These are phyloP conservation scores for Eurytoma adleriae DNA, from an alignment of 2,888 invertebrate species.

Conservation along the genomic window DNA sequence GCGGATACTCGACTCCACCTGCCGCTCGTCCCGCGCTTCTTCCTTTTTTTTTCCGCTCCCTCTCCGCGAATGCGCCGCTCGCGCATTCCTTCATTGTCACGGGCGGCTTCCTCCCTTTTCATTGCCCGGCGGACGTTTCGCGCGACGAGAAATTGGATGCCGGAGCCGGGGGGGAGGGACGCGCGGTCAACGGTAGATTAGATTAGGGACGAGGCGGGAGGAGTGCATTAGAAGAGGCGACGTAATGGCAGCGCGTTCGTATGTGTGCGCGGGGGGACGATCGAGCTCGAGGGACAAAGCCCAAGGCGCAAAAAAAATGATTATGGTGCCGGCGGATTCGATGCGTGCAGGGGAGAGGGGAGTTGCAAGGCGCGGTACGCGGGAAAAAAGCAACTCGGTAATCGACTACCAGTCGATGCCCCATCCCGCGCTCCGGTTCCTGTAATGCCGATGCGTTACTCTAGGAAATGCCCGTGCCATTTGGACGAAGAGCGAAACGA, in stretches of 20 bases:
- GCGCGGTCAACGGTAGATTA: slow-evolving; percentile 32
- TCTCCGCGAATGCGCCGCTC: slow-evolving; percentile 19
- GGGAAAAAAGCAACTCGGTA: slow-evolving; percentile 3
- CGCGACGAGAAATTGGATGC: slow-evolving; percentile 53
- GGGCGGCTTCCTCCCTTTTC: slow-evolving; percentile 17
- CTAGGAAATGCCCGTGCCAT: slow-evolving; percentile 11
- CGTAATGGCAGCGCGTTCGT: not conserved
- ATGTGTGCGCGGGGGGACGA: not conserved
- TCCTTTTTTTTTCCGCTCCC: slow-evolving; percentile 27
- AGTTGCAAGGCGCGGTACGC: not conserved
- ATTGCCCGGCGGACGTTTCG: slow-evolving; percentile 14
- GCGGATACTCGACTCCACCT: slow-evolving; percentile 62
- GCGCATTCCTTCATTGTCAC: slow-evolving; percentile 14
- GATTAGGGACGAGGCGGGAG: slow-evolving; percentile 39
- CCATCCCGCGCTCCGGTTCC: not conserved
- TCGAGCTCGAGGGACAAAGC: slow-evolving; percentile 35
- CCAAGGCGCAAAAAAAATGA: slow-evolving; percentile 47
- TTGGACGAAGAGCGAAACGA: not conserved
- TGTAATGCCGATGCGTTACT: slow-evolving; percentile 20
- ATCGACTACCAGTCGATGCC: slow-evolving; percentile 24
- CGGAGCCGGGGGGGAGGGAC: slow-evolving; percentile 5
- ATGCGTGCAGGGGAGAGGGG: not conserved
- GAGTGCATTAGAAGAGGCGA: slow-evolving; percentile 8
- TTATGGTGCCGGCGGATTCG: slow-evolving; percentile 39
- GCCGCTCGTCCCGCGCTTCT: slow-evolving; percentile 50